Evolutionary conservation across 2,888 invertebrate species (phyloP), one percentile per base, ranked within the genome.

Genomic region (Nomada ruficornis): DNA sequence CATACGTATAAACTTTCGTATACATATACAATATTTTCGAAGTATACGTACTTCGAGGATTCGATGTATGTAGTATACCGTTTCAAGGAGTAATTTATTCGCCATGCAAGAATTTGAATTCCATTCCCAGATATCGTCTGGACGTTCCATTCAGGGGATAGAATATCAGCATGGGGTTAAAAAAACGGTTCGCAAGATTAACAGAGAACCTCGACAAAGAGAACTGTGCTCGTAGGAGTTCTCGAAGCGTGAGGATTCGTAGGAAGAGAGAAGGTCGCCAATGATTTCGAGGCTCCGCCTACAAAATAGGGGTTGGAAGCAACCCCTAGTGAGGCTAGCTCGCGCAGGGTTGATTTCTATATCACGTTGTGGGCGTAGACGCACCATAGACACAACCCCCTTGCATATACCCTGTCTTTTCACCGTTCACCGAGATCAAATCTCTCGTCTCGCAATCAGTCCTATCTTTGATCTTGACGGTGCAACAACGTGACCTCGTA

Each of bases 301-400:
- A 88, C 82, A 78, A 80, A 81, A 69, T 71, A 78, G 86, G 86
- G 86, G 88, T 84, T 85, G 87, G 76, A 72, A 85, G 83, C 85
- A 86, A 86, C 85, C 86, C 85, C 83, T 75, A 60, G 76, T 57
- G 65, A 80, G 75, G 71, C 82, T 83, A 88, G 87, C 85, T 84
- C 88, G 89, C 89, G 89, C 88, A 88, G 89, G 90, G 86, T 89
- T 88, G 90, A 86, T 86, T 87, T 82, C 86, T 84, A 85, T 89
- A 89, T 84, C 86, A 88, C 87, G 70, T 77, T 80, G 88, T 89
- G 91, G 92, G 92, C 92, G 92, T 90, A 88, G 71, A 91, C 92
- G 50, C 85, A 86, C 70, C 83, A 78, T 85, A 86, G 89, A 83
- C 88, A 89, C 90, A 89, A 91, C 92, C 91, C 90, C 86, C 80